Base-by-base conservation (phyloP, 2,113 vertebrate genomes). In the Epinephelus cyanopodus region DNA sequence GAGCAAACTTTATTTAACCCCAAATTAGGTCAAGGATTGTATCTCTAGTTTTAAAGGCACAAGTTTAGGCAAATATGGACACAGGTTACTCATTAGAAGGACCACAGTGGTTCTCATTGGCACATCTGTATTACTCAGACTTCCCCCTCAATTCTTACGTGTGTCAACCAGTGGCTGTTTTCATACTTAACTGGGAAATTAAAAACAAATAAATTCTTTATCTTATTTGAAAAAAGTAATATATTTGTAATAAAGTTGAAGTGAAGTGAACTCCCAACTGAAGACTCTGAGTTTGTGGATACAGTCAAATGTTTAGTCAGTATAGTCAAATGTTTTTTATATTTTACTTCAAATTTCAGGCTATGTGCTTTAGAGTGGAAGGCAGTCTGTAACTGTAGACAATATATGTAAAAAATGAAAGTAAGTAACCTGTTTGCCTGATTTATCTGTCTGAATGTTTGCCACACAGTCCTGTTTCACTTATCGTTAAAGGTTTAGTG, bases 1-100 rank as follows among this genome's bases (percentile, higher is more conserved):
- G 82, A 90, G 91, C 92, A 93, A 94, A 94, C 94, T 95, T 95
- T 95, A 95, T 93, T 95, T 95, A 95, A 95, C 95, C 94, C 91
- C 64, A 81, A 85, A 87, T 90, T 85, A 92, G 93, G 94, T 96
- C 95, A 96, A 95, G 94, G 95, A 93, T 92, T 92, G 84, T 90
- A 72, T 82, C 83, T 94, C 79, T 90, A 81, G 91, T 90, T 91
- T 87, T 90, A 83, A 92, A 94, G 82, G 87, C 89, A 81, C 83
- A 88, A 77, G 93, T 94, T 95, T 92, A 92, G 93, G 88, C 93
- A 96, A 96, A 96, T 95, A 95, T 95, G 93, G 91, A 95, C 94
- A 93, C 57, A 76, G 83, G 90, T 95, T 95, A 96, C 90, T 95
- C 90, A 96, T 96, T 95, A 94, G 87, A 92, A 92, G 85, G 53